Conservation (phyloP, 2,888 invertebrate genomes). For the Gastrophysa polygoni region DNA sequence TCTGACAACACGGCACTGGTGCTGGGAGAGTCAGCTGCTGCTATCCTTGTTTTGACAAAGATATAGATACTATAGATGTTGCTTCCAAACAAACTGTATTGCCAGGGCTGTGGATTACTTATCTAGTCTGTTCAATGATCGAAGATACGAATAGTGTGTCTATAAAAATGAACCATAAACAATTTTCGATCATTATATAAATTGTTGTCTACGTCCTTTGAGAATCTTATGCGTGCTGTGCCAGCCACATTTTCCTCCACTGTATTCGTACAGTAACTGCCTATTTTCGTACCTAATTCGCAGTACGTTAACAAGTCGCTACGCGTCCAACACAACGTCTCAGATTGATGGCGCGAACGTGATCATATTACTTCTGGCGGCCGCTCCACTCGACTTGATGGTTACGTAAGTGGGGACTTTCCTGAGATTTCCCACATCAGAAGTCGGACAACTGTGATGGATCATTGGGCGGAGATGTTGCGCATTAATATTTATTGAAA, state of each 20-base stretch:
- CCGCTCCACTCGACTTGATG: conserved; percentile 18
- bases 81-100: too few species aligned
- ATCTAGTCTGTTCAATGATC: too few species aligned
- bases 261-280: not conserved
- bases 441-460: not conserved
- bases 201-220: too few species aligned
- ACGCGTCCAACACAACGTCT: conserved; percentile 33
- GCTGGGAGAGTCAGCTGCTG: too few species aligned
- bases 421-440: not conserved
- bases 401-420: not conserved
- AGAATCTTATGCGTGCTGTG: too few species aligned
- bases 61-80: too few species aligned
- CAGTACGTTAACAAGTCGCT: conserved; percentile 36
- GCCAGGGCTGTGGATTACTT: too few species aligned
- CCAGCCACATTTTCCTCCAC: not conserved
- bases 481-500: not conserved
- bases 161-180: too few species aligned
- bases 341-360: conserved; percentile 41
- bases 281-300: not conserved
- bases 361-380: conserved; percentile 37
- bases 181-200: too few species aligned
- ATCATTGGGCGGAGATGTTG: not conserved
- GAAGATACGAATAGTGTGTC: too few species aligned
- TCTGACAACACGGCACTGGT: too few species aligned
- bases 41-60: too few species aligned